Base-by-base conservation (phyloP, 2,888 invertebrate species). In the Sialis fuliginosa region DNA sequence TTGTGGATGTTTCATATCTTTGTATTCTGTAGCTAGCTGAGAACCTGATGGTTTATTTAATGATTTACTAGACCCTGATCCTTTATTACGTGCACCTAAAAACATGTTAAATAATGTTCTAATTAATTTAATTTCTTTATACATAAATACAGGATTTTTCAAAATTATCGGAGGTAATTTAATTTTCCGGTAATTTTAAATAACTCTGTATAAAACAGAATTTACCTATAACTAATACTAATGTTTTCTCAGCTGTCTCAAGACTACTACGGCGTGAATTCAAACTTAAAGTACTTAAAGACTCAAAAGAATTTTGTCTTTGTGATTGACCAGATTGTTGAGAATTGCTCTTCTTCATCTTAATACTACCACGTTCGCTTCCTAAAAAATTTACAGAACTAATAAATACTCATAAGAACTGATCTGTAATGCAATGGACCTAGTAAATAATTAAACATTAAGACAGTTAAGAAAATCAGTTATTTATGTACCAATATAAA, bases 261-360 rank as follows among this genome's bases (percentile, higher is more conserved):
- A 71, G 66, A 55, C 72, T 73, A 13, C 72, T 73, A 2, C 74
- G 62, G 13, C 73, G 63, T 54, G 72, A 74, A 46, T 71, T 70
- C 1, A 63, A 66, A 3, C 65, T 66, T 1, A 66, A 63, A 5
- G 71, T 72, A 52, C 70, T 71, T 13, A 75, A 56, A 32, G 73
- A 74, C 56, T 74, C 73, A 49, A 72, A 73, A 6, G 74, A 74
- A 53, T 66, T 65, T 53, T 64, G 59, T 45, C 63, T 54, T 6
- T 12, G 39, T 9, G 39, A 39, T 39, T 13, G 39, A 39, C 13
- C 39, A 4, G 22, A 22, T 22, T 22, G 22, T 22, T 22, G 22
- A 22, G 22, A 22, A 22, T 22, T 22, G 22, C 22, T 22, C 22
- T 22, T 22, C 22, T 22, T 22, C 22, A 22, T 22, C 22, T 22